Evolutionary conservation across 2,113 vertebrate species (phyloP), one percentile per base, ranked within the genome.

Genomic region (Salvator merianae): DNA sequence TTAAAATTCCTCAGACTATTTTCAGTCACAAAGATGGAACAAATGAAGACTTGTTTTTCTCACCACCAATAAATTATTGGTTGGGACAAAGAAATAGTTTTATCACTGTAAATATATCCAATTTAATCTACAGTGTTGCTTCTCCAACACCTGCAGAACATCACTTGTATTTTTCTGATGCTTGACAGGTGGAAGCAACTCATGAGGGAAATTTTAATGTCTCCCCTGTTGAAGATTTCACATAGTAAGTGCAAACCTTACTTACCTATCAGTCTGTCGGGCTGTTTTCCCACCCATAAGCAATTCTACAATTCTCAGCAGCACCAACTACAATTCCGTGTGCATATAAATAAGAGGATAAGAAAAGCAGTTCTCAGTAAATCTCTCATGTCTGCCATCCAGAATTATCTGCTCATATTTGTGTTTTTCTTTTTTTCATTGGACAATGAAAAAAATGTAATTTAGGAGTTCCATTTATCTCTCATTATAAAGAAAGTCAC

Each of bases 21-120:
- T 59, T 14, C 55, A 84, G 30, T 53, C 71, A 50, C 22, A 85
- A 62, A 74, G 77, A 79, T 78, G 76, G 65, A 87, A 83, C 81
- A 73, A 84, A 81, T 66, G 43, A 83, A 53, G 0, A 14, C 12
- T 34, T 2, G 30, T 7, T 26, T n/a, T 71, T 47, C 7, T 53
- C 73, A 76, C 18, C 28, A 76, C 16, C 6, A 32, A 28, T 53
- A 76, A 76, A 32, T 7, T 50, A 30, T 76, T 14, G 3, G 34
- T 62, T 3, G 16, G 16, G 43, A 24, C 12, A 50, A 16, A 7
- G 0, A 22, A 24, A 10, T 12, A 26, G 34, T 22, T 59, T 71
- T 59, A 13, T 40, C 13, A n/a, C 47, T n/a, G 16, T 70, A 70
- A 69, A 55, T 55, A 81, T 36, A 30, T 71, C 32, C 4, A 53